Conservation (phyloP, 2,113 vertebrate species). For the Coregonus clupeaformis region DNA sequence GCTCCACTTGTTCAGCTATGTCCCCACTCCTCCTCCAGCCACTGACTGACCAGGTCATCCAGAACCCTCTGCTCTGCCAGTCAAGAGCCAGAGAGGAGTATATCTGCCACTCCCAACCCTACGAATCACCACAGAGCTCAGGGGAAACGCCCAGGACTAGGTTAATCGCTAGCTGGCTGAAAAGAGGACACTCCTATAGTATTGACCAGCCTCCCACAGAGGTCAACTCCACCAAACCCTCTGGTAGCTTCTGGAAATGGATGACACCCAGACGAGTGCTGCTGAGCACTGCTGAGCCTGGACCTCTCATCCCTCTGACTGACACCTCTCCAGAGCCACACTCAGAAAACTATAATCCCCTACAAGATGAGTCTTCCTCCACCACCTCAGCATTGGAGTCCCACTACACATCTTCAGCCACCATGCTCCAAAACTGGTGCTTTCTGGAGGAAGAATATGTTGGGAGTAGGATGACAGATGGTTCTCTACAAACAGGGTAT, state of each 20-base stretch:
- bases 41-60: conserved; percentile 9
- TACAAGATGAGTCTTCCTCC: neutral
- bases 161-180: conserved; percentile 24
- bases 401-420: no score
- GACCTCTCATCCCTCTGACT: neutral
- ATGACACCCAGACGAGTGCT: neutral
- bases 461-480: no score
- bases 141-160: neutral
- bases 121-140: neutral
- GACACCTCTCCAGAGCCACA: neutral
- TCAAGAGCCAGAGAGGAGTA: neutral
- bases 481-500: no score
- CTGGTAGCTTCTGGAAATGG: neutral
- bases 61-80: neutral
- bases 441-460: no score
- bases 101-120: neutral
- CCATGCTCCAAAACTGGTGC: no score
- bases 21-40: neutral
- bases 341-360: neutral
- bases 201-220: neutral
- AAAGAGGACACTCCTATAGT: neutral
- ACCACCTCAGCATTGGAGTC: no score
- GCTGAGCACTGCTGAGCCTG: neutral
- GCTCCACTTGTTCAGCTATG: neutral
- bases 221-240: neutral